Conservation (phyloP, 2,113 vertebrate species). For the Labeo catla region DNA sequence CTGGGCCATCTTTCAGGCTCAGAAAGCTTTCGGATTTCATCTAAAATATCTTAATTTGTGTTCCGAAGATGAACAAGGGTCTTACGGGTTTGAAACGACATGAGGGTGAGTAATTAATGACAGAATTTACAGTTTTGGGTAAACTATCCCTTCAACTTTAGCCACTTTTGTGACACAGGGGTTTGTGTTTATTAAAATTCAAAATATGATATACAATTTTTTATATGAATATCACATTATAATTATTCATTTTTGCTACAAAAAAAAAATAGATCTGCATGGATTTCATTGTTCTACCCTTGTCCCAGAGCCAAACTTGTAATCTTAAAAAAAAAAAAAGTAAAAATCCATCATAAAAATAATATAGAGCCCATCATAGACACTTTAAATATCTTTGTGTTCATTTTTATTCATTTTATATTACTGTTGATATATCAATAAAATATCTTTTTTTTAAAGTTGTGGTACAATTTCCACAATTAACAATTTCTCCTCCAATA, state of each 20-base stretch:
- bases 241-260: not conserved
- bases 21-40: too few relatives aligned
- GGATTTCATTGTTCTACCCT: not conserved
- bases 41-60: too few relatives aligned
- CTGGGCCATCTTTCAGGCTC: too few relatives aligned
- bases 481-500: not conserved
- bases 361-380: not conserved
- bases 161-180: not conserved
- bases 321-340: not conserved
- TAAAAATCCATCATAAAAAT: not conserved
- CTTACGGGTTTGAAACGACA: too few relatives aligned
- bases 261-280: not conserved
- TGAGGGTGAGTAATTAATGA: too few relatives aligned
- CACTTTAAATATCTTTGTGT: not conserved
- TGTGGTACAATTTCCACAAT: not conserved
- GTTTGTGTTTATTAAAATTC: not conserved
- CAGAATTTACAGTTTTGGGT: too few relatives aligned
- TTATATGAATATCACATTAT: not conserved
- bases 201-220: too few relatives aligned
- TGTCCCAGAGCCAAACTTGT: not conserved
- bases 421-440: not conserved
- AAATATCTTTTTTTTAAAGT: not conserved
- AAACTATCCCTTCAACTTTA: too few relatives aligned
- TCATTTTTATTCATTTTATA: not conserved
- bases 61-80: too few relatives aligned